A percentile compares a stretch with the other conserved stretches of the same genome.
phyloP scores from a whole-genome alignment of 2,797 vertebrate species.

The Tapera naevia region DNA sequence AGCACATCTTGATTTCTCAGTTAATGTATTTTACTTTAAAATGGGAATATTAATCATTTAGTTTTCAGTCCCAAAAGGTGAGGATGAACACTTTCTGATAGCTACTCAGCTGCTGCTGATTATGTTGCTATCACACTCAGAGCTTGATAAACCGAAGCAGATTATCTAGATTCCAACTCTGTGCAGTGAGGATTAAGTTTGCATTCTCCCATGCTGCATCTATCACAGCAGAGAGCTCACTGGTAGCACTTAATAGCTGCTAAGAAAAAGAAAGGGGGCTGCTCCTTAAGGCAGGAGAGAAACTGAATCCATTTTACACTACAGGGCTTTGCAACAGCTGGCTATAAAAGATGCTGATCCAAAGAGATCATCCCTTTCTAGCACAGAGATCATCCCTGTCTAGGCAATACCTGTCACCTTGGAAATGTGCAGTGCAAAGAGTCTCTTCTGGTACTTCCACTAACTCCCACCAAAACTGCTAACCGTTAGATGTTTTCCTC shows the following conservation, averaged over 20 bases:
- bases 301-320: neutral
- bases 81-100: slow-evolving; percentile 50
- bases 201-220: neutral
- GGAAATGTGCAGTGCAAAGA: neutral
- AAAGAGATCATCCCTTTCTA: too few relatives aligned
- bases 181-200: slow-evolving; percentile 16
- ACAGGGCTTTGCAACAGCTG: neutral
- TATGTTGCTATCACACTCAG: neutral
- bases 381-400: neutral
- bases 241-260: neutral
- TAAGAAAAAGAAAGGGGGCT: neutral
- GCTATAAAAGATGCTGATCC: neutral
- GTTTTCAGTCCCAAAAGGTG: neutral
- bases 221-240: neutral
- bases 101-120: slow-evolving; percentile 37
- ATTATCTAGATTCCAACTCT: slow-evolving; percentile 35
- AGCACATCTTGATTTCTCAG: slow-evolving; percentile 16
- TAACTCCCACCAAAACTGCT: neutral
- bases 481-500: neutral
- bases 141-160: slow-evolving; percentile 34
- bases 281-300: neutral
- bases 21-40: slow-evolving; percentile 35
- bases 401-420: neutral
- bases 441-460: neutral
- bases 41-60: slow-evolving; percentile 54